Evolutionary conservation across 2,797 vertebrate species (phyloP), one percentile per base, ranked within the genome.

Genomic region (Catamblyrhynchus diadema): DNA sequence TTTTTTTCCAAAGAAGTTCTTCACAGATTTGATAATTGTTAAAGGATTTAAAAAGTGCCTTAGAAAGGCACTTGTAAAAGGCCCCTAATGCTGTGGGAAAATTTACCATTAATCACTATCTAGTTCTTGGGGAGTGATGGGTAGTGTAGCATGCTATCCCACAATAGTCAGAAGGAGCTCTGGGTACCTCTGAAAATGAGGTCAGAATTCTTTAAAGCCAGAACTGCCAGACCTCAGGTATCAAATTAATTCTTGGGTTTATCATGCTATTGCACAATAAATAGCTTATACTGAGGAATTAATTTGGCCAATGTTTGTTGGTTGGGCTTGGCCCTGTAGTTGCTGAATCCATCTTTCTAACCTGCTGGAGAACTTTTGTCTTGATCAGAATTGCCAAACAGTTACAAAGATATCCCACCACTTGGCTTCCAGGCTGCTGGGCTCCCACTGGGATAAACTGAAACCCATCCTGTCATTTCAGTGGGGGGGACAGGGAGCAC

Each of bases 391-490:
- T 94, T 96, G 93, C 94, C 95, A 95, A 94, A 62, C 47, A 67
- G 84, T 94, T 92, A 94, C 83, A 94, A 96, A 93, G 92, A 88
- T 62, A 95, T 50, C 74, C 81, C 79, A 91, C 14, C 62, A 94
- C 79, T 97, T 94, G 89, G 95, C 92, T 97, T 97, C 94, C 87
- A 94, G 89, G 59, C 86, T 97, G 79, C 91, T 88, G 88, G 75
- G 86, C 77, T 96, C 91, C 96, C 91, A 81, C 86, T 96, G 88
- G 84, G 93, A 95, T 93, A 92, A 97, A 97, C 35, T 97, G 95
- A 97, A 97, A 94, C 96, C 92, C 86, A 82, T 94, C 83, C 93
- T 96, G 83, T 97, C 56, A 2, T 75, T 96, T 94, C 90, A 74
- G 93, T 88, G 81, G 24, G 54, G 79, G 80, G 72, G 81, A 94